A percentile compares a stretch with the other conserved stretches of the same genome.
Evolutionary conservation across 2,888 invertebrate species (phyloP).

Genomic region (Hydriomena furcata): DNA sequence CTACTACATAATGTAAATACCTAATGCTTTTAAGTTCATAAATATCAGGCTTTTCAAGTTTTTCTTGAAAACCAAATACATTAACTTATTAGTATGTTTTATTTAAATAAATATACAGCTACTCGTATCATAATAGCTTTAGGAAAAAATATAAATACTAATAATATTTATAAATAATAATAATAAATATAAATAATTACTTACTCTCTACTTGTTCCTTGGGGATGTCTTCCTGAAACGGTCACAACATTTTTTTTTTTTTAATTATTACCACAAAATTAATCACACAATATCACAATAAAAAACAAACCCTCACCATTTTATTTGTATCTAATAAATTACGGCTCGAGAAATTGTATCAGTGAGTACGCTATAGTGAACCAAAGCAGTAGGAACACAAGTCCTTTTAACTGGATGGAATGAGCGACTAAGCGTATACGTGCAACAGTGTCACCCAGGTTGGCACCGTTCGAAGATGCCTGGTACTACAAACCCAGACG

Average conservation of each 20-base stretch:
- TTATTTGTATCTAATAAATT: slow-evolving; percentile 24
- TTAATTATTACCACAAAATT: slow-evolving; percentile 35
- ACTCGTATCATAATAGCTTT: too few relatives aligned
- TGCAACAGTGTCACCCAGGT: slow-evolving; percentile 71
- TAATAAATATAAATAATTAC: slow-evolving; percentile 43
- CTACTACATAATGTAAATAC: too few relatives aligned
- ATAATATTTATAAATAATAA: neutral
- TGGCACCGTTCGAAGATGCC: slow-evolving; percentile 54
- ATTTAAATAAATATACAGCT: too few relatives aligned
- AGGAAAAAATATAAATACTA: too few relatives aligned
- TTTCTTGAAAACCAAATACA: too few relatives aligned
- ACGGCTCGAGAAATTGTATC: slow-evolving; percentile 53
- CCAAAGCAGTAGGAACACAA: slow-evolving; percentile 71
- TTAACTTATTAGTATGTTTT: too few relatives aligned
- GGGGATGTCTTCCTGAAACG: slow-evolving; percentile 88
- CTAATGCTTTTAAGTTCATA: too few relatives aligned
- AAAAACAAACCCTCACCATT: slow-evolving; percentile 32
- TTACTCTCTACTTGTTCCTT: slow-evolving; percentile 91
- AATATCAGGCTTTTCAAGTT: too few relatives aligned
- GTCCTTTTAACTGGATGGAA: slow-evolving; percentile 74
- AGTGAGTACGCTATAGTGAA: slow-evolving; percentile 65
- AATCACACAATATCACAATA: slow-evolving; percentile 19
- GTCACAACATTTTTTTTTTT: slow-evolving; percentile 46
- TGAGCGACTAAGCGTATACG: slow-evolving; percentile 71
- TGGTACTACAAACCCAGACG: slow-evolving; percentile 48